Percentiles rank a stretch among this genome's conserved stretches.
Conservation (phyloP, 2,113 vertebrate genomes). For the Syrrhaptes paradoxus region DNA sequence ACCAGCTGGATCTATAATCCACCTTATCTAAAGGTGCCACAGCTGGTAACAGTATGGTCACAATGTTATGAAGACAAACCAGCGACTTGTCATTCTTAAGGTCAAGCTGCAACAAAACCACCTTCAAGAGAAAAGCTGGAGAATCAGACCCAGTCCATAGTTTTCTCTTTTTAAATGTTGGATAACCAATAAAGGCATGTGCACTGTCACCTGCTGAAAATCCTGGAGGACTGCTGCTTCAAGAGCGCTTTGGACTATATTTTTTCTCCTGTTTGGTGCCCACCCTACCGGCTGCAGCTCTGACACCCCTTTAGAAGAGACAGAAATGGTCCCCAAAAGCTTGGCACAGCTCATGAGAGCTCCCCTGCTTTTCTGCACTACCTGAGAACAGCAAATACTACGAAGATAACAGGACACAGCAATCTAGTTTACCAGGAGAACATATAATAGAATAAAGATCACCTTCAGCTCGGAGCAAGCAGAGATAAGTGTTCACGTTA, state of each 20-base stretch:
- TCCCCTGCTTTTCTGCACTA: not conserved
- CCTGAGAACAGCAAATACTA: not conserved
- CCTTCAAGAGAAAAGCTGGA: not conserved
- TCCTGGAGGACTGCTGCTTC: not conserved
- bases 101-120: not conserved
- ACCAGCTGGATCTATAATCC: not conserved
- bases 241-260: not conserved
- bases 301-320: not conserved
- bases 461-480: accelerated
- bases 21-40: not conserved
- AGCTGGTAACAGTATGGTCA: not conserved
- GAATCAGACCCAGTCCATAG: not conserved
- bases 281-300: not conserved
- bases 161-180: not conserved
- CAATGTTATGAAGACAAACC: not conserved
- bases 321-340: not conserved
- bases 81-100: too few relatives aligned
- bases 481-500: not conserved
- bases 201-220: not conserved
- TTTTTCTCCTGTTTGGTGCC: not conserved
- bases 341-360: not conserved
- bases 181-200: not conserved
- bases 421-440: not conserved
- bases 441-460: not conserved
- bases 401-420: not conserved